Evolutionary conservation across 2,113 vertebrate genomes (phyloP).

Genomic region (Pterophyllum scalare): DNA sequence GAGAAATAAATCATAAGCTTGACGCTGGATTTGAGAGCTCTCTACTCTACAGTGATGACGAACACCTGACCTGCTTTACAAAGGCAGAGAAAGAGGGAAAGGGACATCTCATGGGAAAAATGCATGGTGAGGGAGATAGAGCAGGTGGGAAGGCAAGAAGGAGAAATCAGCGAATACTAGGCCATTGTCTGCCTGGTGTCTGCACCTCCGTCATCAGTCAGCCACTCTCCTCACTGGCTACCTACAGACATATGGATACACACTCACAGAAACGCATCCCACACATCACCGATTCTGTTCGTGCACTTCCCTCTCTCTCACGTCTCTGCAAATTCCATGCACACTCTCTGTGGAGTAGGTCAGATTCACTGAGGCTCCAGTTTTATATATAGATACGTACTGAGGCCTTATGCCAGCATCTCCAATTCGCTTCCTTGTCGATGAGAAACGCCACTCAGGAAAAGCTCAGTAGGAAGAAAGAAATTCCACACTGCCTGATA

Average conservation of each 20-base stretch:
- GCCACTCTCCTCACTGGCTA: constrained; percentile 65
- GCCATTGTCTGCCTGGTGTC: constrained; percentile 79
- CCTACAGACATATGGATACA: constrained; percentile 24
- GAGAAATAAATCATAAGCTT: neutral
- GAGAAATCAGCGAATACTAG: constrained; percentile 72
- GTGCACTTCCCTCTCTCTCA: neutral
- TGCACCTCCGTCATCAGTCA: constrained; percentile 69
- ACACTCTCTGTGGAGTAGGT: constrained; percentile 40
- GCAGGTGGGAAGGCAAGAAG: constrained; percentile 28
- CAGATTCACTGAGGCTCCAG: constrained; percentile 37
- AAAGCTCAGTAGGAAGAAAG: neutral
- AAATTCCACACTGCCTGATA: neutral
- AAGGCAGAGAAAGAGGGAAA: constrained; percentile 21
- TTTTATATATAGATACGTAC: constrained; percentile 50
- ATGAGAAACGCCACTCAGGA: neutral
- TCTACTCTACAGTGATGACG: neutral
- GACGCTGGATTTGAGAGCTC: neutral
- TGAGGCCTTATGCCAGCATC: constrained; percentile 17
- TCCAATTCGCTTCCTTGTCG: neutral
- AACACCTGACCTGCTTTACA: constrained; percentile 59
- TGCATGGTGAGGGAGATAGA: constrained; percentile 6
- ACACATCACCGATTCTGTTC: constrained; percentile 3
- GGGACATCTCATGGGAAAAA: constrained; percentile 31
- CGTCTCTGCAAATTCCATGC: constrained; percentile 4
- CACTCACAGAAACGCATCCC: constrained; percentile 26